A percentile compares a stretch with the other conserved stretches of the same genome.
Evolutionary conservation across 2,113 vertebrate genomes (phyloP).

Genomic region (Podarcis cretensis): DNA sequence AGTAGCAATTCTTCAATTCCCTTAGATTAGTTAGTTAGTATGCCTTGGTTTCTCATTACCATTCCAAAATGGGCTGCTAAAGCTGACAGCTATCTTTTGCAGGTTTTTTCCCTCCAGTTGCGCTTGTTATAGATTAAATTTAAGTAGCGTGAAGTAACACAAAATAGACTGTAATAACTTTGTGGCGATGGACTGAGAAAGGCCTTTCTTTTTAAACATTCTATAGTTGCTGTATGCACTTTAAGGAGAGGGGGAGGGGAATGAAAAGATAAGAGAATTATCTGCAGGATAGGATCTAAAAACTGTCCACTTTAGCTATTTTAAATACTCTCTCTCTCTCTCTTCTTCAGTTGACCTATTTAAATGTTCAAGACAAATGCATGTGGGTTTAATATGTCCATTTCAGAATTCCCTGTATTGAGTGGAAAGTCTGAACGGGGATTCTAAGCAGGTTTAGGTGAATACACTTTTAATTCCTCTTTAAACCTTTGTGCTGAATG

Average conservation of each 20-base stretch:
- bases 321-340: background rate
- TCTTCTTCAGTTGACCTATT: background rate
- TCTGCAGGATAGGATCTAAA: conserved; percentile 10
- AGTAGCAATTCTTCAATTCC: conserved; percentile 50
- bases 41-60: conserved; percentile 43
- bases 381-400: too few relatives aligned
- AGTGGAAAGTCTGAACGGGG: too few relatives aligned
- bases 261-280: conserved; percentile 6
- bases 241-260: background rate
- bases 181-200: background rate
- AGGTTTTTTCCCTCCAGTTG: conserved; percentile 26
- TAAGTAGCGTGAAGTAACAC: conserved; percentile 24
- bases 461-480: too few relatives aligned
- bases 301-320: background rate
- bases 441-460: too few relatives aligned
- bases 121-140: conserved; percentile 37
- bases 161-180: conserved; percentile 36
- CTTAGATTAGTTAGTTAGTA: conserved; percentile 55
- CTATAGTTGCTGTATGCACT: background rate
- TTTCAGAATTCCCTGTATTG: too few relatives aligned
- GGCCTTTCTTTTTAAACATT: background rate
- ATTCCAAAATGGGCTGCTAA: conserved; percentile 34
- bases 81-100: conserved; percentile 23
- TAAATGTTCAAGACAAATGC: too few relatives aligned
- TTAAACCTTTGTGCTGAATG: too few relatives aligned